Base-by-base conservation (phyloP, 2,888 invertebrate species). In the Heliconius ismenius region DNA sequence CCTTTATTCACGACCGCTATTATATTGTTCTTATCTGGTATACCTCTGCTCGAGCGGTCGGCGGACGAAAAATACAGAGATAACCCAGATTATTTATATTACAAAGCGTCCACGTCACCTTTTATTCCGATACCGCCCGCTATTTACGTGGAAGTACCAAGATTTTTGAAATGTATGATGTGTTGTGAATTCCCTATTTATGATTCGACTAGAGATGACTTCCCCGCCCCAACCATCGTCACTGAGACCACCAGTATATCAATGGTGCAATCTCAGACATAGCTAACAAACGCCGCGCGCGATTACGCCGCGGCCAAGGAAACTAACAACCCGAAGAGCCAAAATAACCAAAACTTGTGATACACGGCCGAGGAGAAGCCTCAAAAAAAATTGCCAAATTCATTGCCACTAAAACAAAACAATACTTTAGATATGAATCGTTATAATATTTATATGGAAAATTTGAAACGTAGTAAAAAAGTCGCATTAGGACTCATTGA, bases 161-260 rank as follows among this genome's bases (percentile, higher is more conserved):
- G 95, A 84, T 97, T 96, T 81, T 90, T 98, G 72, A 98, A 98
- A 89, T 97, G 96, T 86, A 94, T 97, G 28, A 88, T 98, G 69
- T 98, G 98, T 90, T 98, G 98, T 86, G 98, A 98, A 89, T 98
- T 96, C 85, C 98, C 98, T 0, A 95, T 98, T 77, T 98, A 98
- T 88, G 96, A 98, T 87, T 95, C 95, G 7, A 96, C 96, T 7
- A 91, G 96, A 83, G 96, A 96, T 36, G 96, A 95, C 54, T 96
- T 96, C 83, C 91, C 92, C 4, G 95, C 95, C 13, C 93, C 95
- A 0, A 94, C 95, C 0, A 95, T 96, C 80, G 95, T 96, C 79
- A 96, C 96, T 78, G 96, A 96, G 89, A 96, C 96, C 78, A 96
- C 96, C 75, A 96, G 96, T 85, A 96, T 96, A 81, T 96, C 96